Evolutionary conservation across 2,113 vertebrate genomes (phyloP).

Genomic region (Rostratula benghalensis): DNA sequence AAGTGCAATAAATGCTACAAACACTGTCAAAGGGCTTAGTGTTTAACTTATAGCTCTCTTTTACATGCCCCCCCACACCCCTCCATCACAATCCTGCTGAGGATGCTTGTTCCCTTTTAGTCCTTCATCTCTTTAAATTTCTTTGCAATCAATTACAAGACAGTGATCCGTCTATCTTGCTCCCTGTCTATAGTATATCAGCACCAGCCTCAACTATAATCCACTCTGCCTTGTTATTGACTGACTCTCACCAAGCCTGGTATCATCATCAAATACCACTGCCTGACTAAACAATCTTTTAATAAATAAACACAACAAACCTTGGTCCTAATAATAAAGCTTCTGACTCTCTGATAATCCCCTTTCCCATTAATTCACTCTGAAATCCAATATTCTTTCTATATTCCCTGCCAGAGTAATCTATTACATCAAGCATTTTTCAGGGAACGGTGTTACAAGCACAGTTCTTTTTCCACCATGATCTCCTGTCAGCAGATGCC

Average conservation of each 20-base stretch:
- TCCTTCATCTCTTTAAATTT: slow-evolving; percentile 40
- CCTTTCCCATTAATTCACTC: not conserved
- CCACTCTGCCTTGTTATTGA: slow-evolving; percentile 55
- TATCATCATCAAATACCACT: slow-evolving; percentile 33
- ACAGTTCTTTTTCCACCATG: not conserved
- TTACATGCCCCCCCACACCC: not conserved
- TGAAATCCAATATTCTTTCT: slow-evolving; percentile 1
- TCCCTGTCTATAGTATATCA: slow-evolving; percentile 14
- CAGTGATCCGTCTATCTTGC: slow-evolving; percentile 38
- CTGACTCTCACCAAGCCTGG: not conserved
- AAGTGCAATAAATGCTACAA: not conserved
- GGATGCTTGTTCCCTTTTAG: not conserved
- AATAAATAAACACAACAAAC: slow-evolving; percentile 52
- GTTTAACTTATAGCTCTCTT: not conserved
- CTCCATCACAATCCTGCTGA: not conserved
- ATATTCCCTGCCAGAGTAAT: not conserved
- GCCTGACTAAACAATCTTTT: slow-evolving; percentile 14
- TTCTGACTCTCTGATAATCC: not conserved
- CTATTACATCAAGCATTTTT: not conserved
- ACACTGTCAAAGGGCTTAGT: not conserved
- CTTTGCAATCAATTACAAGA: slow-evolving; percentile 54
- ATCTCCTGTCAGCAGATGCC: not conserved
- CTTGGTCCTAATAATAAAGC: slow-evolving; percentile 17
- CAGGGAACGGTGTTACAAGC: not conserved
- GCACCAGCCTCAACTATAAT: slow-evolving; percentile 44